Conservation (phyloP, 2,797 vertebrate species). For the Linurgus olivaceus region DNA sequence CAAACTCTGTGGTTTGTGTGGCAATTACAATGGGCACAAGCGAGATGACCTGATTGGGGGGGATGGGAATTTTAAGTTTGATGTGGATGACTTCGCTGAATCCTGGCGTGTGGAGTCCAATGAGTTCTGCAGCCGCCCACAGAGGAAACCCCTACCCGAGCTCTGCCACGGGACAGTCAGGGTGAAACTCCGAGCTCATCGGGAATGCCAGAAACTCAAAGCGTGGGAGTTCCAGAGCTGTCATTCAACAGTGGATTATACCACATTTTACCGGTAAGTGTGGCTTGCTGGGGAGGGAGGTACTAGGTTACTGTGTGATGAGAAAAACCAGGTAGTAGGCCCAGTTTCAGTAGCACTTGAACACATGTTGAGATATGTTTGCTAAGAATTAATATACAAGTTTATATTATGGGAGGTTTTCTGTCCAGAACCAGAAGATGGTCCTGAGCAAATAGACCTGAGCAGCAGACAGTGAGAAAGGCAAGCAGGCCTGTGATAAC, state of each 20-base stretch:
- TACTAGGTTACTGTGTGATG: background rate
- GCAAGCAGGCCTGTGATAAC: background rate
- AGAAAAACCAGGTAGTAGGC: background rate
- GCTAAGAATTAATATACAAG: background rate
- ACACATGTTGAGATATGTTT: background rate
- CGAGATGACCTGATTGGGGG: slow-evolving; percentile 93
- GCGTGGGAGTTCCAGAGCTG: slow-evolving; percentile 95
- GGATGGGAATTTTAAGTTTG: slow-evolving; percentile 94
- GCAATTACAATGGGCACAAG: slow-evolving; percentile 97
- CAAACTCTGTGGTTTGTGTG: slow-evolving; percentile 93
- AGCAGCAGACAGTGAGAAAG: background rate
- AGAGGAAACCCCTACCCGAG: slow-evolving; percentile 82
- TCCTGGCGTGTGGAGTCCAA: slow-evolving; percentile 95
- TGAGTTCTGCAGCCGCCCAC: slow-evolving; percentile 85
- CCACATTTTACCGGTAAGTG: slow-evolving; percentile 88
- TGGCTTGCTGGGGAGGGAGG: background rate
- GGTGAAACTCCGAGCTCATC: slow-evolving; percentile 91
- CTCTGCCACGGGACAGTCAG: slow-evolving; percentile 89
- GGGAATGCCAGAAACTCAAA: slow-evolving; percentile 95
- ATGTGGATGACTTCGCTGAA: slow-evolving; percentile 95
- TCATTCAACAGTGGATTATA: slow-evolving; percentile 89
- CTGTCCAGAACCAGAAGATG: background rate
- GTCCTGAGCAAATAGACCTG: background rate
- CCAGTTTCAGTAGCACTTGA: background rate
- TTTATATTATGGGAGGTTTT: background rate